Evolutionary conservation across 37 sponge, comb jelly and placozoan species (phyloP).

Genomic region (Beroe forskalii): DNA sequence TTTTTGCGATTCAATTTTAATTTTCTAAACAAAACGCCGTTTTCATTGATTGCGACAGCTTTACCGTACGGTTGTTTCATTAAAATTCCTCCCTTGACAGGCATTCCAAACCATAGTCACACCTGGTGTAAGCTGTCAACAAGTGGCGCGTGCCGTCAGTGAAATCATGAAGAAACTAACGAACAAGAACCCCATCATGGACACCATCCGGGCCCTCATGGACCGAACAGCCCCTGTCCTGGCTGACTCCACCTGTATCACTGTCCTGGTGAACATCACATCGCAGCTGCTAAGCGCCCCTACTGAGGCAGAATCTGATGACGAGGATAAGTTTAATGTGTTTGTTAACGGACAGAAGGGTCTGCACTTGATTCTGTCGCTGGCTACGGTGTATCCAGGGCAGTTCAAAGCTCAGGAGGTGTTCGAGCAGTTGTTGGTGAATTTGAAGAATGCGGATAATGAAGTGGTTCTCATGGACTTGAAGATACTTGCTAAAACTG

Average conservation of each 20-base stretch:
- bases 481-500: constrained; percentile 60
- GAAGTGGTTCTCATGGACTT: constrained; percentile 67
- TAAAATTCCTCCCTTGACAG: not conserved
- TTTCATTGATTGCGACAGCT: too few relatives aligned
- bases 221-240: constrained; percentile 73
- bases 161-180: constrained; percentile 68
- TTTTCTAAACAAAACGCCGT: too few relatives aligned
- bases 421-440: constrained; percentile 68
- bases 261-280: constrained; percentile 39
- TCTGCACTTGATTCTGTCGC: constrained; percentile 56
- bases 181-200: constrained; percentile 67
- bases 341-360: constrained; percentile 63
- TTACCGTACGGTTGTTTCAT: too few relatives aligned
- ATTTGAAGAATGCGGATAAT: constrained; percentile 70
- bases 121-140: constrained; percentile 38
- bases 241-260: constrained; percentile 67
- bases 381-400: constrained; percentile 66
- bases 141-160: constrained; percentile 24
- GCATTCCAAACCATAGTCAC: constrained; percentile 62
- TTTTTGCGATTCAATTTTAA: too few relatives aligned
- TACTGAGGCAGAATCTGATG: constrained; percentile 12
- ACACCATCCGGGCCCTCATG: constrained; percentile 69
- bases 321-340: constrained; percentile 41
- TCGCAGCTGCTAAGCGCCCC: constrained; percentile 43
- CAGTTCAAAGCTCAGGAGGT: constrained; percentile 69